These are phyloP conservation scores for Neelides sp. DNA, from an alignment of 1,140 invertebrate species.

Conservation along the genomic window DNA sequence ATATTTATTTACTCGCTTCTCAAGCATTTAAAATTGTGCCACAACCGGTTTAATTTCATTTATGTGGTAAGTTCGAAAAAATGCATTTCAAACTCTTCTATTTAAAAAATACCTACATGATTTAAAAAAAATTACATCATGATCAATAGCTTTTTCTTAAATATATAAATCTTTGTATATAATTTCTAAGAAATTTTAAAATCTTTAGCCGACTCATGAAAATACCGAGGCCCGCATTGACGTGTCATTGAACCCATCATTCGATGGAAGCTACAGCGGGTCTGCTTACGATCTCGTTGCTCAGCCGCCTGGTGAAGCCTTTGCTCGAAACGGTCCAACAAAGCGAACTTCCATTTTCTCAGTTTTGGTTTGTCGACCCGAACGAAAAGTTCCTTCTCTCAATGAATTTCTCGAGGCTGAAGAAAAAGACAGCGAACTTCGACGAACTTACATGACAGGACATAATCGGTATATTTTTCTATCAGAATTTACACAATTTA, in stretches of 20 bases:
- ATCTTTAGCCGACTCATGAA: too few species aligned
- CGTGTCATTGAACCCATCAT: slow-evolving; percentile 86
- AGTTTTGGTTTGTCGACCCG: slow-evolving; percentile 73
- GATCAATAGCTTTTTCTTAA: too few species aligned
- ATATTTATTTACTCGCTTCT: slow-evolving; percentile 71
- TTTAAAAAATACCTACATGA: too few species aligned
- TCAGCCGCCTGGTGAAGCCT: slow-evolving; percentile 48
- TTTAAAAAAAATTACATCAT: too few species aligned
- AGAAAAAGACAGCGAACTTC: slow-evolving; percentile 59
- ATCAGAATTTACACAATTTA: not conserved
- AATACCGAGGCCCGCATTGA: slow-evolving; percentile 68
- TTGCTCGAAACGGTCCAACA: slow-evolving; percentile 66
- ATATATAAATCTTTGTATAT: too few species aligned
- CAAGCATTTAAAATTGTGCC: slow-evolving; percentile 75
- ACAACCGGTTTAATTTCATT: slow-evolving; percentile 83
- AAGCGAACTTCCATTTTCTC: slow-evolving; percentile 73
- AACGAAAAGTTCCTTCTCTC: slow-evolving; percentile 54
- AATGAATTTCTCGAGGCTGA: slow-evolving; percentile 64
- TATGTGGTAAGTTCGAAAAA: slow-evolving; percentile 69
- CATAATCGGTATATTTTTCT: slow-evolving; percentile 65
- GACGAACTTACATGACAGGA: slow-evolving; percentile 71
- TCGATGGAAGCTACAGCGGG: slow-evolving; percentile 90
- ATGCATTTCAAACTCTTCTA: not conserved
- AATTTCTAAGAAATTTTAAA: too few species aligned
- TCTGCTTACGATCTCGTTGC: slow-evolving; percentile 79